These are phyloP conservation scores for Boleophthalmus pectinirostris DNA, from an alignment of 2,113 vertebrate genomes.

Conservation along the genomic window DNA sequence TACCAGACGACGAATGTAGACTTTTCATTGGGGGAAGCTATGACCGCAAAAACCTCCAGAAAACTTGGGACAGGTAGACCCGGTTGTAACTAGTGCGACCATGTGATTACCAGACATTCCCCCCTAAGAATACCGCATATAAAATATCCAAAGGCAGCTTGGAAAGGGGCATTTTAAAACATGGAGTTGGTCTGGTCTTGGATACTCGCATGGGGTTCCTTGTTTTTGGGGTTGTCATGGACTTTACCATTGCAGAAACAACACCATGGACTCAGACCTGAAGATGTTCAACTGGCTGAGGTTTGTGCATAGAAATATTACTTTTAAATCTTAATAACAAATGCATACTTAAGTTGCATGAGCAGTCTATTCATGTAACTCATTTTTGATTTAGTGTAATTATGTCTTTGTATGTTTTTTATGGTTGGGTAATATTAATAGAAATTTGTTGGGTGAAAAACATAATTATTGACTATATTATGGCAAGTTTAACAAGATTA, in stretches of 20 bases:
- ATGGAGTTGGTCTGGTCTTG: constrained; percentile 58
- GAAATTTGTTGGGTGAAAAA: background rate
- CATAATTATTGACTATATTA: background rate
- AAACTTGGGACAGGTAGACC: constrained; percentile 39
- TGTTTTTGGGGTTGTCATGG: constrained; percentile 41
- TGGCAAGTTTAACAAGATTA: background rate
- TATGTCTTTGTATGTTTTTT: background rate
- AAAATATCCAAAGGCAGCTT: constrained; percentile 41
- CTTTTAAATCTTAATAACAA: background rate
- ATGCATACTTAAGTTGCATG: background rate
- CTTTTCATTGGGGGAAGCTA: constrained; percentile 42
- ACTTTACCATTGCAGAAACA: constrained; percentile 39
- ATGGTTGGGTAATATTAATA: background rate
- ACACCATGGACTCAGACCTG: constrained; percentile 26
- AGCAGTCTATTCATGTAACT: background rate
- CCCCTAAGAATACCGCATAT: constrained; percentile 42
- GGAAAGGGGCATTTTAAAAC: constrained; percentile 38
- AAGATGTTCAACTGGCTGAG: constrained; percentile 66
- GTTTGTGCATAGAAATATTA: constrained; percentile 45
- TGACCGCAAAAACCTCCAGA: constrained; percentile 49
- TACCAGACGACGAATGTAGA: constrained; percentile 48
- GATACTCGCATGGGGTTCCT: constrained; percentile 42
- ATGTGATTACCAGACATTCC: constrained; percentile 36
- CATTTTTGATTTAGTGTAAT: background rate
- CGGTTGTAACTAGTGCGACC: constrained; percentile 34